Conservation (phyloP, 2,797 vertebrate species). For the Microchirus variegatus region DNA sequence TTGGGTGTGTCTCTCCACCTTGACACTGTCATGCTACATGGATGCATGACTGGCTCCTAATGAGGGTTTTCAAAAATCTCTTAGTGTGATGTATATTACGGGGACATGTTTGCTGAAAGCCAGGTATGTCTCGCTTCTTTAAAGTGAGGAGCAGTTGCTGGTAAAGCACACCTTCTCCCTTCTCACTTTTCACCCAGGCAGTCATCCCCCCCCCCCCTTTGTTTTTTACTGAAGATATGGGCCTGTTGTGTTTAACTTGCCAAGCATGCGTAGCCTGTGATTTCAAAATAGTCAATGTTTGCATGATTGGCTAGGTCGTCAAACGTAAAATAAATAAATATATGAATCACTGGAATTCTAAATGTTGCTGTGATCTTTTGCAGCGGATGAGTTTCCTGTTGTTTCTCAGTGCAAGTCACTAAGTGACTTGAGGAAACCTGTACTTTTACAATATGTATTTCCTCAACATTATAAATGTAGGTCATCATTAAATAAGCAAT, state of each 20-base stretch:
- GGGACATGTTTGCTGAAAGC: slow-evolving; percentile 68
- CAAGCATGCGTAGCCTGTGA: slow-evolving; percentile 26
- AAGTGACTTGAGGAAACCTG: slow-evolving; percentile 13
- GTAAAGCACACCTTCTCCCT: slow-evolving; percentile 29
- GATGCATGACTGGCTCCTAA: slow-evolving; percentile 76
- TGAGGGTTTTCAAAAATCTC: slow-evolving; percentile 73
- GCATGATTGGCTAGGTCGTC: slow-evolving; percentile 32
- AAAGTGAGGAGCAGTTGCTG: slow-evolving; percentile 50
- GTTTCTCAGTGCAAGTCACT: slow-evolving; percentile 18
- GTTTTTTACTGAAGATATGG: slow-evolving; percentile 39
- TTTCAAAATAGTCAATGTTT: slow-evolving; percentile 35
- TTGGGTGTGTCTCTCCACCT: slow-evolving; percentile 57
- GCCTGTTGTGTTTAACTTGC: slow-evolving; percentile 37
- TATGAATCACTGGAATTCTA: slow-evolving; percentile 5
- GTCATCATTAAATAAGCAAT: slow-evolving; percentile 4
- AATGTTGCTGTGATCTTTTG: slow-evolving; percentile 5
- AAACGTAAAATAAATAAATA: slow-evolving; percentile 26
- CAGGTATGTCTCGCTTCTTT: slow-evolving; percentile 64
- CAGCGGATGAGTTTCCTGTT: slow-evolving; percentile 17
- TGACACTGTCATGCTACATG: slow-evolving; percentile 65
- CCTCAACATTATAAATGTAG: background rate
- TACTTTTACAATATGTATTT: background rate
- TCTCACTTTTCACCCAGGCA: slow-evolving; percentile 46
- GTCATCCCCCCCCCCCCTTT: slow-evolving; percentile 33
- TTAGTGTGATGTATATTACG: slow-evolving; percentile 67